phyloP scores from a whole-genome alignment of 2,888 invertebrate species.

The Colletes collaris region DNA sequence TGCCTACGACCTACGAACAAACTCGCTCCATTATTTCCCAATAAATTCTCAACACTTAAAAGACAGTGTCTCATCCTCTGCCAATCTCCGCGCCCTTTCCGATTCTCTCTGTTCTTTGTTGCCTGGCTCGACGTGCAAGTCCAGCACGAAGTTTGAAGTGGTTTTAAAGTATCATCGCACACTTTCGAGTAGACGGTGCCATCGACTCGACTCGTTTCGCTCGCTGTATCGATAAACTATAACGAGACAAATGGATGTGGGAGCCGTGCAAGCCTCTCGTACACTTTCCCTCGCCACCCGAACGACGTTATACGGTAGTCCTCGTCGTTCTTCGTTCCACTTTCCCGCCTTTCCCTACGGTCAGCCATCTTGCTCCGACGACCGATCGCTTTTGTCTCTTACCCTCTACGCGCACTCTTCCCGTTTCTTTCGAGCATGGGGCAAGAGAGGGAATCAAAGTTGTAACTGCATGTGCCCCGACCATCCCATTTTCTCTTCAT shows the following conservation, averaged over 20 bases:
- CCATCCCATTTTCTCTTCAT: conserved; percentile 61
- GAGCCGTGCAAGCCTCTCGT: conserved; percentile 56
- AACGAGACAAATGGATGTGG: conserved; percentile 80
- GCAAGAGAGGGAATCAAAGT: conserved; percentile 70
- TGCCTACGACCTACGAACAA: conserved; percentile 59
- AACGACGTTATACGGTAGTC: conserved; percentile 14
- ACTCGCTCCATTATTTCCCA: conserved; percentile 73
- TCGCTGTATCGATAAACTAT: conserved; percentile 78
- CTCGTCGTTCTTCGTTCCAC: conserved; percentile 9
- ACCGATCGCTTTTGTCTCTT: conserved; percentile 53
- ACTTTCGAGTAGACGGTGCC: conserved; percentile 62
- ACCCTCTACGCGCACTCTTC: conserved; percentile 18
- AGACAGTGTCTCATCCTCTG: conserved; percentile 39
- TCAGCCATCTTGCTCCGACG: conserved; percentile 28
- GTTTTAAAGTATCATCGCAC: conserved; percentile 79
- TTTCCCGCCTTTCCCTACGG: not conserved
- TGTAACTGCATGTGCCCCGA: conserved; percentile 66
- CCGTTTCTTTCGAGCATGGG: conserved; percentile 28
- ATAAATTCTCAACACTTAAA: conserved; percentile 73
- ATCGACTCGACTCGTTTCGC: conserved; percentile 67
- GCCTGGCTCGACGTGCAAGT: conserved; percentile 58
- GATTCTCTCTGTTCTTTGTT: conserved; percentile 15
- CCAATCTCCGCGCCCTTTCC: not conserved
- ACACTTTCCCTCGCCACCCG: conserved; percentile 44
- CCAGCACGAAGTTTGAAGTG: conserved; percentile 76